Conservation (phyloP, 2,113 vertebrate genomes). For the Acanthochromis polyacanthus region DNA sequence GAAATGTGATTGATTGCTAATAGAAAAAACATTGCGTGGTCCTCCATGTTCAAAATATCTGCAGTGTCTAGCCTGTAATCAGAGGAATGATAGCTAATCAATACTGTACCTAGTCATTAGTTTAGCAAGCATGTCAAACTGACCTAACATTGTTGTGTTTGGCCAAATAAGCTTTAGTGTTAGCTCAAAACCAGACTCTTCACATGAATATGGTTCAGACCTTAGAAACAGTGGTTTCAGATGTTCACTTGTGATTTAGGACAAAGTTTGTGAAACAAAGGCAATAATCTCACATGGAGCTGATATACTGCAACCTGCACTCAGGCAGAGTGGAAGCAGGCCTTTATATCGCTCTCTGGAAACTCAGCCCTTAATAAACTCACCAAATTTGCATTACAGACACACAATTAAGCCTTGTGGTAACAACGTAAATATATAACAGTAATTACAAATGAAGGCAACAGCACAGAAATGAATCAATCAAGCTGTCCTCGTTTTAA, state of each 20-base stretch:
- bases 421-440: conserved; percentile 64
- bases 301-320: conserved; percentile 8
- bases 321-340: conserved; percentile 15
- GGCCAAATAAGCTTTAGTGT: too few species aligned
- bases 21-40: too few species aligned
- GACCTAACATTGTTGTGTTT: too few species aligned
- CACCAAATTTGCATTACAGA: conserved; percentile 40
- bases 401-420: conserved; percentile 43
- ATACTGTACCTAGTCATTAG: neutral
- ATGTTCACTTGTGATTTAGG: conserved; percentile 9
- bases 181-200: neutral
- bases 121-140: neutral
- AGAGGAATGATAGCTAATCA: neutral
- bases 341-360: conserved; percentile 43
- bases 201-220: neutral
- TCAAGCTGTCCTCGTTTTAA: conserved; percentile 54
- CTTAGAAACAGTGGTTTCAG: neutral
- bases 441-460: conserved; percentile 64
- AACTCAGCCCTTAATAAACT: conserved; percentile 56
- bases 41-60: too few species aligned
- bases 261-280: neutral
- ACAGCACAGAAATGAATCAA: conserved; percentile 64
- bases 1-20: too few species aligned
- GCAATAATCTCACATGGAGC: conserved; percentile 4
- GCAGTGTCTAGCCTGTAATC: too few species aligned